phyloP scores from a whole-genome alignment of 2,113 vertebrate genomes.

The Protobothrops flavoviridis region DNA sequence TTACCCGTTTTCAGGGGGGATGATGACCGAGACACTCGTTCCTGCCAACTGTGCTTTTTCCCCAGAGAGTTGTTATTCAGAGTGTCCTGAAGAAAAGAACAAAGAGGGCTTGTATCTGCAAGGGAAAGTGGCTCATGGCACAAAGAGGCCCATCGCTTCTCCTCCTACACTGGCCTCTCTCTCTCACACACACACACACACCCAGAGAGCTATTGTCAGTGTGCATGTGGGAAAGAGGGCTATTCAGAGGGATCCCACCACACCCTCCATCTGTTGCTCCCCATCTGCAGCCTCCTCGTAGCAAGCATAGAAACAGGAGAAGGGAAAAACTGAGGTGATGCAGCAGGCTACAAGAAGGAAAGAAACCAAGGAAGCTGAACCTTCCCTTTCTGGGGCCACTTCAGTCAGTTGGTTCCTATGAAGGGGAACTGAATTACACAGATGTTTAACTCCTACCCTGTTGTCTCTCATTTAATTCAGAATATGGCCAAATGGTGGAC shows the following conservation, averaged over 20 bases:
- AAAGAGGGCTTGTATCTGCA: conserved; percentile 65
- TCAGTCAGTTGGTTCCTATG: not conserved
- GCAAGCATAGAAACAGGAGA: not conserved
- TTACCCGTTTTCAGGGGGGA: conserved; percentile 94
- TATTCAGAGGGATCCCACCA: rapidly evolving
- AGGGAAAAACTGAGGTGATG: not conserved
- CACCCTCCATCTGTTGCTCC: conserved; percentile 10
- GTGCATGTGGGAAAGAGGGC: rapidly evolving
- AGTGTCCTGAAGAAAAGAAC: conserved; percentile 84
- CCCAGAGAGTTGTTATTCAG: conserved; percentile 97
- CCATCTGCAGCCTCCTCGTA: not conserved
- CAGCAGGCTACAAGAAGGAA: not conserved
- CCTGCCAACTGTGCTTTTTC: conserved; percentile 99
- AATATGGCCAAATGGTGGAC: not conserved
- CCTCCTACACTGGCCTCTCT: rapidly evolving
- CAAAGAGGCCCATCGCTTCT: conserved; percentile 47
- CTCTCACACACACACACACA: not conserved
- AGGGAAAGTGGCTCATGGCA: conserved; percentile 62
- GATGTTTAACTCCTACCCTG: not conserved
- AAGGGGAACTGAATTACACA: not conserved
- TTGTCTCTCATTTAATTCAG: not conserved
- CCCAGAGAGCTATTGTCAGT: not conserved
- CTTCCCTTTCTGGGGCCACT: not conserved
- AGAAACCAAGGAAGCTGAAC: rapidly evolving
- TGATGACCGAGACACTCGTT: conserved; percentile 90